Evolutionary conservation across 2,888 invertebrate genomes (phyloP).

Genomic region (Ephialtes manifestator): DNA sequence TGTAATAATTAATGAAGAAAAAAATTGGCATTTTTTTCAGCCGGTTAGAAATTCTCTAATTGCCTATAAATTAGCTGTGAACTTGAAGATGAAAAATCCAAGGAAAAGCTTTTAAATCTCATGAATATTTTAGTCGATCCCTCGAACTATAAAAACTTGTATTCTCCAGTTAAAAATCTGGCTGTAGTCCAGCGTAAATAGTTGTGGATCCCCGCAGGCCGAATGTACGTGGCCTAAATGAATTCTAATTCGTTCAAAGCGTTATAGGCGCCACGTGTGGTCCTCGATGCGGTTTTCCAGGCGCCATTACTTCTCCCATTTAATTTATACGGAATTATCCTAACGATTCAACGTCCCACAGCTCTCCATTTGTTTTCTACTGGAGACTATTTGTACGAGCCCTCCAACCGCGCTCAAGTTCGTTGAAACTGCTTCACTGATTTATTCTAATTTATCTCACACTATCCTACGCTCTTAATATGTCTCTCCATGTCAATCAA

Average conservation of each 20-base stretch:
- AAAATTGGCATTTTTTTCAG: neutral
- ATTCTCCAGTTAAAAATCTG: neutral
- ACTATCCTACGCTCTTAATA: neutral
- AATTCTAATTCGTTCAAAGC: constrained; percentile 38
- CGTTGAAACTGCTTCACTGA: constrained; percentile 4
- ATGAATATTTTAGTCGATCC: neutral
- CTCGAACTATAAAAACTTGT: neutral
- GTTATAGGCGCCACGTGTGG: neutral
- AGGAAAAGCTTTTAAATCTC: neutral
- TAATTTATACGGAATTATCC: constrained; percentile 57
- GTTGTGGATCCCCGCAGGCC: neutral
- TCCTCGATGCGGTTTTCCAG: neutral
- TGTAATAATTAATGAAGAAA: neutral
- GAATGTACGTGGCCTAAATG: constrained; percentile 23
- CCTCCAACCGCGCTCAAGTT: neutral
- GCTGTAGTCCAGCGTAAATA: neutral
- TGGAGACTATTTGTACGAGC: constrained; percentile 19
- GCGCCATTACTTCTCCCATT: neutral
- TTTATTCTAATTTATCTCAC: constrained; percentile 47
- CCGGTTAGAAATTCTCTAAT: no score
- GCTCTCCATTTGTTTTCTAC: constrained; percentile 21
- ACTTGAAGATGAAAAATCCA: neutral
- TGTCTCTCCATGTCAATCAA: constrained; percentile 42
- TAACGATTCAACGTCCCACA: constrained; percentile 11
- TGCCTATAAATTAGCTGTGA: neutral